A percentile compares a stretch with the other conserved stretches of the same genome.
These are phyloP conservation scores for Coendou prehensilis DNA, from an alignment of 2,797 vertebrate genomes.

Conservation along the genomic window DNA sequence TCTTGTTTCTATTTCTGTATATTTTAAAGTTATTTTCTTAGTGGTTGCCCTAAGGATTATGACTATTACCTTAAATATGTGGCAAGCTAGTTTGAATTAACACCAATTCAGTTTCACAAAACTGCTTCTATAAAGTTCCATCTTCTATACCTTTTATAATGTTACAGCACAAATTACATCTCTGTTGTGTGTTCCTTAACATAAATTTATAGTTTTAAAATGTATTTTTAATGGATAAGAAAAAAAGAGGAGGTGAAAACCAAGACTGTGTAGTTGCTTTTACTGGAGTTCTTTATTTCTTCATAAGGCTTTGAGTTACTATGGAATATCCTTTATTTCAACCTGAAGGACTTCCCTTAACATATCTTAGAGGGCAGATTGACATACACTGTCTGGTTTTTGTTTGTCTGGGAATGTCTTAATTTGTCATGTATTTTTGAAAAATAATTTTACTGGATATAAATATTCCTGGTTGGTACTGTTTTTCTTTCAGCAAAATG, in stretches of 20 bases:
- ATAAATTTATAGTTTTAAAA: not conserved
- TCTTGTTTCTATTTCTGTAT: not conserved
- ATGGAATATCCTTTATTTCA: not conserved
- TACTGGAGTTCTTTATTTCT: not conserved
- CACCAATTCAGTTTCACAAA: not conserved
- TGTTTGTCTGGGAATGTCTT: not conserved
- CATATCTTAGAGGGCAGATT: not conserved
- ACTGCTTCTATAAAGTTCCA: not conserved
- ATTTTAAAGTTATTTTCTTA: constrained; percentile 31
- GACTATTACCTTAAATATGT: not conserved
- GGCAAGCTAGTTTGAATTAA: not conserved
- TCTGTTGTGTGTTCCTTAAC: not conserved
- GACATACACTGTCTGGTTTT: not conserved
- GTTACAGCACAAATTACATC: constrained; percentile 2
- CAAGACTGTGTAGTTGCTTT: not conserved
- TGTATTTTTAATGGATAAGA: not conserved
- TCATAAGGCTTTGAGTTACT: not conserved
- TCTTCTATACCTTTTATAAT: not conserved
- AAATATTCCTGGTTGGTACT: not conserved
- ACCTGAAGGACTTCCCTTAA: not conserved
- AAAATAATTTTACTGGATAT: not conserved
- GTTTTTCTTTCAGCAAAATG: not conserved
- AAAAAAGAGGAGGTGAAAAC: not conserved
- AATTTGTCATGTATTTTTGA: not conserved
- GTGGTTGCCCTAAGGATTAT: not conserved